phyloP scores from a whole-genome alignment of 2,113 vertebrate genomes.

The Ascaphus truei region DNA sequence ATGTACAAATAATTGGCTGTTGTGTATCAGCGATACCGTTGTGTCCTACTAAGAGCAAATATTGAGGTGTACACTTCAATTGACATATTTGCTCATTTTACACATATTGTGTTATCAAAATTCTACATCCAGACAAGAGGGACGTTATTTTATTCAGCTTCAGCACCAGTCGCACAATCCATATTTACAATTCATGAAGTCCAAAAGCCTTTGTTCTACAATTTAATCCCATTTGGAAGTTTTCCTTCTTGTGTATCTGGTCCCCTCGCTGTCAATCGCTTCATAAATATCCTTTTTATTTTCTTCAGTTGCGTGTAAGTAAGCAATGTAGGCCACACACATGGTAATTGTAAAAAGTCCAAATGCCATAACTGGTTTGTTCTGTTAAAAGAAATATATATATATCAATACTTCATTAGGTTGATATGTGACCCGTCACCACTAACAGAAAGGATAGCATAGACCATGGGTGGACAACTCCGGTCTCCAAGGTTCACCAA shows the following conservation, averaged over 20 bases:
- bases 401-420: too few relatives aligned
- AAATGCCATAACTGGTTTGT: constrained; percentile 88
- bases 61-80: too few relatives aligned
- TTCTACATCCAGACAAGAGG: background rate
- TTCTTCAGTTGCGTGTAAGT: constrained; percentile 81
- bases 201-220: background rate
- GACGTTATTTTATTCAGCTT: background rate
- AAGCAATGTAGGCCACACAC: constrained; percentile 89
- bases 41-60: too few relatives aligned
- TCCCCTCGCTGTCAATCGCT: constrained; percentile 81
- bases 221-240: constrained; percentile 88
- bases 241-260: constrained; percentile 76
- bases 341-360: constrained; percentile 78
- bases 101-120: too few relatives aligned
- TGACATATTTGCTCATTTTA: too few relatives aligned
- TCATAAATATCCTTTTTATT: constrained; percentile 85
- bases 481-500: too few relatives aligned
- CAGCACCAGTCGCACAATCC: too few relatives aligned
- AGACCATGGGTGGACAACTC: too few relatives aligned
- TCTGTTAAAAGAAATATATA: constrained; percentile 64
- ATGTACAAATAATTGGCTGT: too few relatives aligned
- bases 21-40: too few relatives aligned
- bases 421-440: too few relatives aligned
- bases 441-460: too few relatives aligned
- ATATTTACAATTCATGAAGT: background rate